Evolutionary conservation across 2,797 vertebrate species (phyloP), one percentile per base, ranked within the genome.

Genomic region (Molossus molossus): DNA sequence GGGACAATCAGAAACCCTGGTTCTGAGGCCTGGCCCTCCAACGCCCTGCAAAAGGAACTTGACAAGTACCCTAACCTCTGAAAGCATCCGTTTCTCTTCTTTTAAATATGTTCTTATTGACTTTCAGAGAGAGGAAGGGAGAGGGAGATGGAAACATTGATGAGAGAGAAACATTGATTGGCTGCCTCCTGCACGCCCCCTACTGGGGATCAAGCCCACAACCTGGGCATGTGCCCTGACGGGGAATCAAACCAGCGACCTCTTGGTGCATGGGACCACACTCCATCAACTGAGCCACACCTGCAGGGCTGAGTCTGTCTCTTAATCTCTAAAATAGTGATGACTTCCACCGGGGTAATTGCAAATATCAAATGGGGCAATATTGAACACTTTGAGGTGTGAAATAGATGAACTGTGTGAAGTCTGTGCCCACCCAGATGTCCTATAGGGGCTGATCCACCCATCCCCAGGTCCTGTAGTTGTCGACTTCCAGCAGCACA

Each of bases 381-480:
- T 9, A 10, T 27, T 57, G 37, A 80, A 20, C 6, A 2, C 25
- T 27, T 58, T 2, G 20, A 55, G 55, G 48, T 2, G 3, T 64
- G n/a, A 62, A 29, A 7, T 0, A 10, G 37, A 69, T 6, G 21
- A 2, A 2, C 69, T 14, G 29, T 20, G n/a, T 3, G 5, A 45
- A 72, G 72, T 50, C 3, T 10, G 37, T 25, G 53, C 29, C 20
- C 48, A 2, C 23, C 53, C 23, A 20, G 29, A 4, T 55, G 17
- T 25, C 50, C 64, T 0, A 37, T 2, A 21, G 55, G 67, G 3
- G 18, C 21, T 1, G 10, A 12, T 5, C 55, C 4, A 4, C 27
- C 40, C 45, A 11, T 14, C 33, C 57, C 67, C 21, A 14, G 40
- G 15, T 48, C 58, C 11, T 12, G 29, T 17, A 11, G 45, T 13